Conservation (phyloP, 2,888 invertebrate species). For the Euspilapteryx auroguttella region DNA sequence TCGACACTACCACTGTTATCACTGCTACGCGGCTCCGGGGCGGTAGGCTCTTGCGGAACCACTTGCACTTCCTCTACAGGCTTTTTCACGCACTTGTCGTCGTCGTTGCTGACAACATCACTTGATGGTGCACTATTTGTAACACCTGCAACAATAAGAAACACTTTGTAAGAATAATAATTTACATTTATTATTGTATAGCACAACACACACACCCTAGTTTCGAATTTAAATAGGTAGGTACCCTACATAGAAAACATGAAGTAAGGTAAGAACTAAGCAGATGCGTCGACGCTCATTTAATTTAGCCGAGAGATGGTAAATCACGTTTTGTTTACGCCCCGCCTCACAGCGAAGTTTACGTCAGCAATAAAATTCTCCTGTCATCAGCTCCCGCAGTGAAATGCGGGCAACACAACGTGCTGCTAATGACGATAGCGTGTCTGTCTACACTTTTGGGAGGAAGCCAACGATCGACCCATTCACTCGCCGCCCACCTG, state of each 20-base stretch:
- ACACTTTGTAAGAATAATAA: too few species aligned
- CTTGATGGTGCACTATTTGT: constrained; percentile 44
- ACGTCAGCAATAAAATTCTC: background rate
- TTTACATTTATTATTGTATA: too few species aligned
- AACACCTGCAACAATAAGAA: constrained; percentile 42
- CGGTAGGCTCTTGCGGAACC: constrained; percentile 7
- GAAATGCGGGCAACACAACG: constrained; percentile 7
- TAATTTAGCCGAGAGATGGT: too few species aligned
- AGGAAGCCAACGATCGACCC: constrained; percentile 36
- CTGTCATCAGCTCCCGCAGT: background rate
- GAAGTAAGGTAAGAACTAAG: too few species aligned
- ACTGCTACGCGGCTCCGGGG: constrained; percentile 20
- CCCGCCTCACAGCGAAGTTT: too few species aligned
- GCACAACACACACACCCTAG: too few species aligned
- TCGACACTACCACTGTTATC: constrained; percentile 29
- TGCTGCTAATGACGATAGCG: constrained; percentile 30
- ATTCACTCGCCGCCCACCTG: constrained; percentile 43
- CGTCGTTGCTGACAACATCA: constrained; percentile 46
- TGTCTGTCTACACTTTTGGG: constrained; percentile 34
- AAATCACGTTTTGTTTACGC: too few species aligned
- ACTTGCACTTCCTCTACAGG: background rate
- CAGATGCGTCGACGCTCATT: too few species aligned
- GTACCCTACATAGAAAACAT: too few species aligned
- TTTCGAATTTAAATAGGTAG: too few species aligned
- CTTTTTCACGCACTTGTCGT: constrained; percentile 40